phyloP scores from a whole-genome alignment of 2,888 invertebrate genomes.

The Parapristionchus giblindavisi region DNA sequence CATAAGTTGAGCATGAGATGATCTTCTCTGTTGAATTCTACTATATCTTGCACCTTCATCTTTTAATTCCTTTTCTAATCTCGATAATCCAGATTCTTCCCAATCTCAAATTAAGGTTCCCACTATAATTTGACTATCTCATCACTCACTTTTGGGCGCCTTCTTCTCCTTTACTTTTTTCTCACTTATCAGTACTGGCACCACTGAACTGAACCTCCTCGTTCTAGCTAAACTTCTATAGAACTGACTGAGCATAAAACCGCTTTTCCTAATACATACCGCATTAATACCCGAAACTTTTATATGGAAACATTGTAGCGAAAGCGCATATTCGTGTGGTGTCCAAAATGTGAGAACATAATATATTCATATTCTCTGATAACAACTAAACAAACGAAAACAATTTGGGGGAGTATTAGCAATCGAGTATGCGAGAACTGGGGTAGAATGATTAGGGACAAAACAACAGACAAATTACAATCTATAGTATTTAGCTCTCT shows the following conservation, averaged over 20 bases:
- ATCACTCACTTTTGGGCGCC: conserved; percentile 1
- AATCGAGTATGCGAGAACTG: conserved; percentile 15
- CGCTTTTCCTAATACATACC: too few relatives aligned
- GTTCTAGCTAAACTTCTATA: neutral
- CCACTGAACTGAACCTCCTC: neutral
- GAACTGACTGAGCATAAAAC: conserved; percentile 7
- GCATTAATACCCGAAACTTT: neutral
- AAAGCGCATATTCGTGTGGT: conserved; percentile 12
- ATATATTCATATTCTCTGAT: conserved; percentile 1
- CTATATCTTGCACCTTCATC: conserved; percentile 26
- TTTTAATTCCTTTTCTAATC: conserved; percentile 24
- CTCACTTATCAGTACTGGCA: neutral
- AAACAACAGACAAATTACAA: conserved; percentile 3
- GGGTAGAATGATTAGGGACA: conserved; percentile 23
- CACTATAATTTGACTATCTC: neutral
- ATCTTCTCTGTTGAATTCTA: conserved; percentile 32
- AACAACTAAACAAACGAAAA: conserved; percentile 10
- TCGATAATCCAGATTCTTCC: neutral
- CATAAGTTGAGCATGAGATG: conserved; percentile 19
- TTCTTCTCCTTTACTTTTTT: conserved; percentile 9
- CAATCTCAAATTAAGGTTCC: conserved; percentile 9
- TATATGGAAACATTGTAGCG: conserved; percentile 12
- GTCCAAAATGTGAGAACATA: neutral
- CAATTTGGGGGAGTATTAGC: conserved; percentile 19
- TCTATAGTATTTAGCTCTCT: neutral